A percentile compares a stretch with the other conserved stretches of the same genome.
phyloP scores from a whole-genome alignment of 1,140 invertebrate species.

The Drosophila lini region DNA sequence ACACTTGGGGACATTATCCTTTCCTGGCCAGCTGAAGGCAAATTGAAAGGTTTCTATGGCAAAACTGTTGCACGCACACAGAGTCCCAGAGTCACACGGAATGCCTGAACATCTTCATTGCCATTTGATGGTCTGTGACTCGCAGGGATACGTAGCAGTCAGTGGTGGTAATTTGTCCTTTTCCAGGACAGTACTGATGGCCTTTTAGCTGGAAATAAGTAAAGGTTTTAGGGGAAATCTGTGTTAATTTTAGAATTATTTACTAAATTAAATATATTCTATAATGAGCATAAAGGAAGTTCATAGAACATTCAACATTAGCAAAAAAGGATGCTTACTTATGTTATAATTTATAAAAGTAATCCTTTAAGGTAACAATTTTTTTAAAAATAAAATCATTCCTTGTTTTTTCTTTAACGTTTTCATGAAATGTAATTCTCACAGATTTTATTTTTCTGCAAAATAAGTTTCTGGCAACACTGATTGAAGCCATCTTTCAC shows the following conservation, averaged over 20 bases:
- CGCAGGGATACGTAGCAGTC: neutral
- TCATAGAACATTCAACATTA: no score
- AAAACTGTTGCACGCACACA: constrained; percentile 65
- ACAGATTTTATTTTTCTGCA: neutral
- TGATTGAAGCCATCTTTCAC: constrained; percentile 16
- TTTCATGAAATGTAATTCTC: neutral
- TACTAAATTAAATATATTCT: neutral
- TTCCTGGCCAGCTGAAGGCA: constrained; percentile 43
- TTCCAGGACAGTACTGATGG: no score
- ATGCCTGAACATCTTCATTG: constrained; percentile 51
- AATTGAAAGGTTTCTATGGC: constrained; percentile 74
- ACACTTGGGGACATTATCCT: constrained; percentile 60
- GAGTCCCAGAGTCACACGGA: constrained; percentile 11
- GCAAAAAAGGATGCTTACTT: no score
- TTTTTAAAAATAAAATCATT: neutral
- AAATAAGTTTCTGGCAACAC: neutral
- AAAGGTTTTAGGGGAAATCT: neutral
- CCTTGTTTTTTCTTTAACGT: neutral
- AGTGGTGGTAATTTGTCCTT: neutral
- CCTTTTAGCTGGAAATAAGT: neutral
- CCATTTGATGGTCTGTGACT: constrained; percentile 39
- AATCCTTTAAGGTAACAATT: no score
- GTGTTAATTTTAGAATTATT: neutral
- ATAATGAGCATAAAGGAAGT: neutral
- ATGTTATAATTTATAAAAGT: neutral